These are phyloP conservation scores for Neosilurus mollespiculum DNA, from an alignment of 2,797 vertebrate genomes.

Conservation along the genomic window DNA sequence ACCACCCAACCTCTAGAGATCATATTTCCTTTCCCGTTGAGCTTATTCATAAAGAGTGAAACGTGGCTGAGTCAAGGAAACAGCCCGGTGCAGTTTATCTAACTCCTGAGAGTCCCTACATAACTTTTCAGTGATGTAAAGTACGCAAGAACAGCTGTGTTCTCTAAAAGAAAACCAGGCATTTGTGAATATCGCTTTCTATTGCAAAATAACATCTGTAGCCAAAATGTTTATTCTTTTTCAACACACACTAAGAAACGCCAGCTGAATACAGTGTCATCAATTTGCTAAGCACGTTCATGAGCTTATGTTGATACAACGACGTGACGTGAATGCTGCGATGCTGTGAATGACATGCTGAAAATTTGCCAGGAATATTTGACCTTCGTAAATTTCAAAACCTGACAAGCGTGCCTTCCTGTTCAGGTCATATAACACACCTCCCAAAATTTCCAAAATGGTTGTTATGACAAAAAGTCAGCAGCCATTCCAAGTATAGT, in stretches of 20 bases:
- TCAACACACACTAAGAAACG: constrained; percentile 25
- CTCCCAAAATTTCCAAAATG: not conserved
- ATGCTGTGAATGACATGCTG: not conserved
- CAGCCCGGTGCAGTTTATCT: constrained; percentile 63
- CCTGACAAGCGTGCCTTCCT: not conserved
- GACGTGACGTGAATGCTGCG: not conserved
- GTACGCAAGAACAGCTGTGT: constrained; percentile 70
- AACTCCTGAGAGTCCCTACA: constrained; percentile 70
- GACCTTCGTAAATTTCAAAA: not conserved
- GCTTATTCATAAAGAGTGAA: constrained; percentile 35
- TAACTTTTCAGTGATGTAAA: constrained; percentile 77
- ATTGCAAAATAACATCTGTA: constrained; percentile 53
- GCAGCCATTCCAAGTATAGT: not conserved
- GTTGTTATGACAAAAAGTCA: not conserved
- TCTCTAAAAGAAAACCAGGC: constrained; percentile 51
- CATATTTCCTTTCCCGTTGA: constrained; percentile 18
- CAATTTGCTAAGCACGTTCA: not conserved
- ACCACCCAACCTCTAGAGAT: constrained; percentile 17
- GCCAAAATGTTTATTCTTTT: constrained; percentile 46
- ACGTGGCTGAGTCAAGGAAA: constrained; percentile 50
- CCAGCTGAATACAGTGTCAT: constrained; percentile 19
- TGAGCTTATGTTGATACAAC: not conserved
- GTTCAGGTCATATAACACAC: not conserved
- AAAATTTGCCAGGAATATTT: not conserved
- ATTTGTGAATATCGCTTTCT: constrained; percentile 40